Base-by-base conservation (phyloP, 2,113 vertebrate species). In the Argyrosomus japonicus region DNA sequence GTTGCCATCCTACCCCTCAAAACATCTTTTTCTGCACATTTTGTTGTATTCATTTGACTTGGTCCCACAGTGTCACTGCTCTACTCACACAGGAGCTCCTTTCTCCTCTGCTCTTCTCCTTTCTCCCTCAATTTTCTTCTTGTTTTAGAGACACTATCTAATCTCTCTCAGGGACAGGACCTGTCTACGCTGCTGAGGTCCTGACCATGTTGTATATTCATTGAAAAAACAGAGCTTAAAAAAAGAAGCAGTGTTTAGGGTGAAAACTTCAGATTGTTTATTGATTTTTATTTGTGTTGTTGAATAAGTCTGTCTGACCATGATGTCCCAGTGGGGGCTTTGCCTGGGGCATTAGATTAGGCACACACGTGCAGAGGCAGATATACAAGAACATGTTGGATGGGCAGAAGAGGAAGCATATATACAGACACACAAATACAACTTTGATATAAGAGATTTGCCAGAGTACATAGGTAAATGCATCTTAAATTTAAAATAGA, bases 251-350 rank as follows among this genome's bases (percentile, higher is more conserved):
- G 78, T 74, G 95, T 97, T 96, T 96, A 97, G 88, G 85, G 93
- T 94, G 97, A 97, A 96, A 98, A 98, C 97, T 99, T 99, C 96
- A 99, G 96, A 99, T 99, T 99, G 97, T 99, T 99, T 99, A 99
- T 99, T 99, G 97, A 99, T 99, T 99, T 99, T 99, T 97, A 98
- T 99, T 97, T 99, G 97, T 98, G 95, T 84, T 96, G 96, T 97
- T 97, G 97, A 97, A 96, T 97, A 96, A 96, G 97, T 97, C 96
- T 96, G 95, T 96, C 95, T 97, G 95, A 91, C 94, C 95, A 90
- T 91, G 90, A 75, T 87, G 95, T 96, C 97, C 96, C 95, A 87
- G 93, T 72, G 80, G 93, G 68, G 77, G 93, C 80, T 83, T 81
- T 56, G 67, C 78, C 77, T 79, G 62, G 79, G 81, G 83, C 85